Evolutionary conservation across 92 coral and sea anemone species (phyloP), one percentile per base, ranked within the genome.

Genomic region (Zoanthus sansibaricus): DNA sequence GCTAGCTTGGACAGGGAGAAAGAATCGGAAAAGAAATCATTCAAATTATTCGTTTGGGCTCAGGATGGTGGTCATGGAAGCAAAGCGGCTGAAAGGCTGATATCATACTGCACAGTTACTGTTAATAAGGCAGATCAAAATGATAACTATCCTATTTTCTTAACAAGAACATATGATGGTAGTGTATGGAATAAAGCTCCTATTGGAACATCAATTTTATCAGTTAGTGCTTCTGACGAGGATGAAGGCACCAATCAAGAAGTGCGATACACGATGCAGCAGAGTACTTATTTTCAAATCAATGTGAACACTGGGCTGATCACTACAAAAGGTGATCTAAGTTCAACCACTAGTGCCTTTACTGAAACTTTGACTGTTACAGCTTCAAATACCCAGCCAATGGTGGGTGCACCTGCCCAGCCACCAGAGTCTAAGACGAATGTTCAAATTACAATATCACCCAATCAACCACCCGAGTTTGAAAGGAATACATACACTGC

Each of bases 61-160:
- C 94, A 93, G 49, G 99, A 96, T 86, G 96, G 96, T 7, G 96
- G 98, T 5, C 96, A 90, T 45, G 95, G 95, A 7, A 90, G 94
- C n/a, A 61, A 87, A 9, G 75, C 52, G 12, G 96, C 90, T 51
- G 94, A 93, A 67, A 82, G 96, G 7, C 88, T 93, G 15, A 91
- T 96, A 56, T 86, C 93, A 8, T 95, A 96, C 90, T 96, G 99
- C 47, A 86, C 89, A 73, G 56, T 96, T 21, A 87, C 86, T 6
- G 92, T 96, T 0, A 42, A 67, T 5, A 93, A 94, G 73, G 72
- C 16, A 37, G 99, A 96, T 85, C 91, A 76, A 76, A 96, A 96
- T 74, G 99, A 96, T 79, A 96, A 96, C 71, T 95, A 74, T 48
- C 97, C 99, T 25, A 31, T 86, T 45, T 96, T 96, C 87, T 77